Base-by-base conservation (phyloP, 2,888 invertebrate species). In the Drosophila pseudotalamancana region DNA sequence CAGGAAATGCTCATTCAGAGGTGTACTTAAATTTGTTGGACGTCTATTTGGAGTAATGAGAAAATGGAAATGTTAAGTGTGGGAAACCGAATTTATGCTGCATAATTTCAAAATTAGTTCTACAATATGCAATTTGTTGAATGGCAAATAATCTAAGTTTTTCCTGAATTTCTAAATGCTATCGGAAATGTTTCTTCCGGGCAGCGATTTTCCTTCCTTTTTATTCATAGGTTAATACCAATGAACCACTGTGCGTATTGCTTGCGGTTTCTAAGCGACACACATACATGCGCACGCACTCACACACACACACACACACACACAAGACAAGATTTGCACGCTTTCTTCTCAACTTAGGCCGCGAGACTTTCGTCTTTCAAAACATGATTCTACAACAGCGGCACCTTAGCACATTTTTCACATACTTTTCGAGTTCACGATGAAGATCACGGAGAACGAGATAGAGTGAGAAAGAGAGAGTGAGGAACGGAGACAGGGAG, bases 381-480 rank as follows among this genome's bases (percentile, higher is more conserved):
- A 49, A 25, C 50, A 43, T 45, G 72, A 67, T 70, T 75, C 75
- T 68, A 35, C 55, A 55, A 31, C 63, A 32, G 50, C 49, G 68
- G 63, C 78, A 64, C 68, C 68, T 85, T 81, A 75, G 72, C 85
- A 80, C 79, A 80, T 85, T 72, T 85, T 85, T 63, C 59, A 74
- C 68, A 78, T 68, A 53, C 60, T 72, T 80, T 79, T 72, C 37
- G 68, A 80, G 85, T 74, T 85, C 75, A 80, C 69, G 82, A 48
- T n/a, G 42, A 51, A 43, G 43, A 43, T 43, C 43, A 29, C 27
- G 40, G 37, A 29, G 19, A 42, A 21, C 49, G 6, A 34, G 11
- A 42, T 27, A 40, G 9, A 29, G 19, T 16, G 34, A 29, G 14
- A 31, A 11, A 29, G 27, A 18, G 12, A 25, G 8, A n/a, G 6